Conservation (phyloP, 2,113 vertebrate species). For the Pedionomus torquatus region DNA sequence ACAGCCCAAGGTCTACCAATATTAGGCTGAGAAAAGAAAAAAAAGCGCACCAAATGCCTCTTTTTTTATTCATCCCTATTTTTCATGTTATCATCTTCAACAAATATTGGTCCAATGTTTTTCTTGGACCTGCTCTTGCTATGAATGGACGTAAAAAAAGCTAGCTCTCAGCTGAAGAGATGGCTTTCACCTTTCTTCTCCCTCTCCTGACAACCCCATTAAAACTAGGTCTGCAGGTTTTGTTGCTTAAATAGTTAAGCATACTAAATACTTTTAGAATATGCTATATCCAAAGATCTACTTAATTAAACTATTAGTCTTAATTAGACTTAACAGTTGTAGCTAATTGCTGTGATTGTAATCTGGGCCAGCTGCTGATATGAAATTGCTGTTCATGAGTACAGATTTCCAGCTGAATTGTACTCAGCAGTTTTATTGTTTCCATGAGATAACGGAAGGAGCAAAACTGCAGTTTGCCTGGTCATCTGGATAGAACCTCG, state of each 20-base stretch:
- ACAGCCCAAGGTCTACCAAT: background rate
- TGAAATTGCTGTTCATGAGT: background rate
- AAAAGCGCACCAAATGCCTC: background rate
- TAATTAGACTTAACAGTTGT: constrained; percentile 32
- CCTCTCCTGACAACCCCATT: background rate
- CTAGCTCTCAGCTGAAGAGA: background rate
- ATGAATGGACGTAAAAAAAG: background rate
- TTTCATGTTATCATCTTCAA: background rate
- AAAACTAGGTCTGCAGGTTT: background rate
- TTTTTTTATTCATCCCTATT: background rate
- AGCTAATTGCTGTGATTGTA: constrained; percentile 20
- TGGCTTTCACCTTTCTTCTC: background rate
- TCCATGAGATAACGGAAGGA: background rate
- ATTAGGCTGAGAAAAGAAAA: background rate
- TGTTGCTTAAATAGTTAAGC: background rate
- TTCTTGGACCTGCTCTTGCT: background rate
- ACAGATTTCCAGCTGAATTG: background rate
- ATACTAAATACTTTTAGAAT: background rate
- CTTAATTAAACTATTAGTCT: constrained; percentile 28
- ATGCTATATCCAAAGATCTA: background rate
- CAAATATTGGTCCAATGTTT: background rate
- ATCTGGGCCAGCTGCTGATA: background rate
- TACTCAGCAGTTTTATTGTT: background rate
- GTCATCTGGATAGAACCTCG: background rate
- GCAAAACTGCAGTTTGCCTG: background rate